A percentile compares a stretch with the other conserved stretches of the same genome.
phyloP scores from a whole-genome alignment of 2,888 invertebrate species.

The Temnothorax rugatulus region DNA sequence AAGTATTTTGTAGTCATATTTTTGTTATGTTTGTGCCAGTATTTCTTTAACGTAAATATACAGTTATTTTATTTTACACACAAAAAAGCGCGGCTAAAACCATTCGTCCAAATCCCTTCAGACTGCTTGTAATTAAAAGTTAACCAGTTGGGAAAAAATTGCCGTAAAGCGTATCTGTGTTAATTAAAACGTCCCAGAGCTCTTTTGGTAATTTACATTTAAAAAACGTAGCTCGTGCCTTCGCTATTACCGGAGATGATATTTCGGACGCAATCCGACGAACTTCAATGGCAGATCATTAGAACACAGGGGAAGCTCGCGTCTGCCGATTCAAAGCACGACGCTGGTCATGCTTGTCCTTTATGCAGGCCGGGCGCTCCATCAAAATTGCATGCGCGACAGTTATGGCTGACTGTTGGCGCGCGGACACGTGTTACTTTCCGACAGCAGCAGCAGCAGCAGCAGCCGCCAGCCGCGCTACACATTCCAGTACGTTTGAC shows the following conservation, averaged over 20 bases:
- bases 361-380: neutral
- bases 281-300: neutral
- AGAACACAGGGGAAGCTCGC: neutral
- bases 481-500: constrained; percentile 18
- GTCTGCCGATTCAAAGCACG: neutral
- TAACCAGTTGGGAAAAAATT: constrained; percentile 35
- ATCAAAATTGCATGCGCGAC: constrained; percentile 49
- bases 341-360: neutral
- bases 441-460: neutral
- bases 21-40: neutral
- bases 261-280: neutral
- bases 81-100: constrained; percentile 2
- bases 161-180: neutral
- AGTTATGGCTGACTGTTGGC: constrained; percentile 5
- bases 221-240: constrained; percentile 6
- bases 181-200: constrained; percentile 37
- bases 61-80: neutral
- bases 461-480: neutral
- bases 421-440: constrained; percentile 22
- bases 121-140: constrained; percentile 41
- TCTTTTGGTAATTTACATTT: constrained; percentile 26
- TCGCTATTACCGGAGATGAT: neutral
- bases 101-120: constrained; percentile 22
- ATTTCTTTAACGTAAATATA: neutral
- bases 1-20: neutral